These are phyloP conservation scores for Gorsachius magnificus DNA, from an alignment of 2,797 vertebrate species.

Conservation along the genomic window DNA sequence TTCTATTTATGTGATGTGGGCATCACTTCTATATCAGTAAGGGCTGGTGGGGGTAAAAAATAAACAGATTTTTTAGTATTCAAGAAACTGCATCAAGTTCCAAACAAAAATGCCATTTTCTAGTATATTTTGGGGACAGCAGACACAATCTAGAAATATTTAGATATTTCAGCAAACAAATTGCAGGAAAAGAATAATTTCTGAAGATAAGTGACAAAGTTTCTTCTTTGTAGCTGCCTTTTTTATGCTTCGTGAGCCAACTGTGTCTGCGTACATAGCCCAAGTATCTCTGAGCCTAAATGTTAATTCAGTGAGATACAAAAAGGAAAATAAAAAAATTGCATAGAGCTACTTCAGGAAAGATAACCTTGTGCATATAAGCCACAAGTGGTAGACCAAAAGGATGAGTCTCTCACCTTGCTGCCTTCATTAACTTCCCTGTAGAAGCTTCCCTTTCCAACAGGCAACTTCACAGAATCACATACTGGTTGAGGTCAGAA, in stretches of 20 bases:
- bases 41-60: background rate
- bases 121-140: background rate
- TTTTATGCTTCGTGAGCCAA: background rate
- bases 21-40: background rate
- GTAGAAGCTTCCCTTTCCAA: background rate
- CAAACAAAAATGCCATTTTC: background rate
- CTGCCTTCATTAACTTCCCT: background rate
- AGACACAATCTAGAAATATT: background rate
- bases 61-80: background rate
- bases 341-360: background rate
- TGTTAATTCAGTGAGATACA: background rate
- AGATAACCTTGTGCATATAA: background rate
- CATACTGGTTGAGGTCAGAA: background rate
- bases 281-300: background rate
- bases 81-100: background rate
- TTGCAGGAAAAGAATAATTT: background rate
- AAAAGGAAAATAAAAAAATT: background rate
- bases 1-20: background rate
- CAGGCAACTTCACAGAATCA: background rate
- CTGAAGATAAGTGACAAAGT: background rate
- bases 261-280: background rate
- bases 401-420: background rate
- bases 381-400: background rate
- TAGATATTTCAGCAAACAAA: background rate
- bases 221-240: background rate